Evolutionary conservation across 2,888 invertebrate species (phyloP), one percentile per base, ranked within the genome.

Genomic region (Epirrita christyi): DNA sequence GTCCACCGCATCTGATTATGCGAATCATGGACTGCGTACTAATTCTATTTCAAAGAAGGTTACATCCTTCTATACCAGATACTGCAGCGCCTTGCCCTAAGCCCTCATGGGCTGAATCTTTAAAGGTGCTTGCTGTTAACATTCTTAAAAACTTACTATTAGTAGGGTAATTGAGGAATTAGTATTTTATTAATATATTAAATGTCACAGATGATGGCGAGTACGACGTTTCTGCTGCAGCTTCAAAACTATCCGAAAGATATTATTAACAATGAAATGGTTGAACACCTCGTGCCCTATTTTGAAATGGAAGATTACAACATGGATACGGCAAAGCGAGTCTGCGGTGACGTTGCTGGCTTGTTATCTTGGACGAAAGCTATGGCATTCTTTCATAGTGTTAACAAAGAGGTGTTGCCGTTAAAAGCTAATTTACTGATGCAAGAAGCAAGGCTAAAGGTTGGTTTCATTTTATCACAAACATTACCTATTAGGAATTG

Each of bases 1-100:
- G 98, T 63, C 99, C 99, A 0, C 99, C 99, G 0, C 98, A 98
- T 90, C 92, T 99, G 8, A 99, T 99, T 75, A 97, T 99, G 98
- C 94, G 98, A 63, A 99, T 99, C 70, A 99, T 99, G 99, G 99
- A 99, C 83, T 98, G 97, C 80, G 98, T 98, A 0, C 81, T 98
- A 70, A 96, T 99, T 70, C 88, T 99, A 21, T 99, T 99, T 80
- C 98, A 98, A 92, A 94, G 97, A 62, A 96, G 96, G 83, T 80
- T 98, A 43, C 97, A 98, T 80, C 94, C 97, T 0, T 94, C 97
- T 5, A 94, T 96, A 69, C 93, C 95, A 4, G 99, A 99, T 80
- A 94, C 95, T 0, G 94, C 97, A 29, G 94, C 96, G 0, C 94
- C 96, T 0, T 97, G 97, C 78, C 96, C 97, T 0, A 98, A 98